Evolutionary conservation across 2,888 invertebrate species (phyloP).

Genomic region (Dexiosoma caninum): DNA sequence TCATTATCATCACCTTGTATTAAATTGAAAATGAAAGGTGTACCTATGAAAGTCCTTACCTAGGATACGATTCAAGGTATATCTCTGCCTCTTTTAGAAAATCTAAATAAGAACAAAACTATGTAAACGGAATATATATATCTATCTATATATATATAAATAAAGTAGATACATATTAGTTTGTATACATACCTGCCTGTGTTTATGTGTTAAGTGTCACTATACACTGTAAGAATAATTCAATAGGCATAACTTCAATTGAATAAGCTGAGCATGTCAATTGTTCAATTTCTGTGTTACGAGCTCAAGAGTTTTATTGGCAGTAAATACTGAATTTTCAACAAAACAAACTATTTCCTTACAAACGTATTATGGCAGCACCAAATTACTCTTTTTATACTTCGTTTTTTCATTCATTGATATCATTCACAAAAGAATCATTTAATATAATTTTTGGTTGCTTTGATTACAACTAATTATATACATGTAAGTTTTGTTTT

Average conservation of each 20-base stretch:
- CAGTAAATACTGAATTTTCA: background rate
- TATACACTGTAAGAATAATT: slow-evolving; percentile 10
- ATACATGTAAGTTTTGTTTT: background rate
- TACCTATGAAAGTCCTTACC: slow-evolving; percentile 76
- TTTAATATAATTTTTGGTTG: background rate
- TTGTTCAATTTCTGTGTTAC: slow-evolving; percentile 5
- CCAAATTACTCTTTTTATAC: slow-evolving; percentile 11
- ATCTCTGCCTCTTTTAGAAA: slow-evolving; percentile 13
- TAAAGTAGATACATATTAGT: background rate
- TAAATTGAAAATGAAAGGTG: slow-evolving; percentile 67
- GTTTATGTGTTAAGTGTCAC: slow-evolving; percentile 13
- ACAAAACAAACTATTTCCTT: slow-evolving; percentile 3
- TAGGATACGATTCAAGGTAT: slow-evolving; percentile 78
- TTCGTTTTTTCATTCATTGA: background rate
- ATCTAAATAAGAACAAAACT: background rate
- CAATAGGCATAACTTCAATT: slow-evolving; percentile 43
- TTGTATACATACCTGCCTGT: background rate
- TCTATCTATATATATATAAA: background rate
- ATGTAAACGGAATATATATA: background rate
- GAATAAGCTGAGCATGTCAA: slow-evolving; percentile 34
- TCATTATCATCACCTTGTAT: slow-evolving; percentile 43
- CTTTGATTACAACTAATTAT: background rate
- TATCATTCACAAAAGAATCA: background rate
- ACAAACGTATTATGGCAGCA: background rate
- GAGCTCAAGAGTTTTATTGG: background rate